phyloP scores from a whole-genome alignment of 2,113 vertebrate species.

The Callospermophilus lateralis region DNA sequence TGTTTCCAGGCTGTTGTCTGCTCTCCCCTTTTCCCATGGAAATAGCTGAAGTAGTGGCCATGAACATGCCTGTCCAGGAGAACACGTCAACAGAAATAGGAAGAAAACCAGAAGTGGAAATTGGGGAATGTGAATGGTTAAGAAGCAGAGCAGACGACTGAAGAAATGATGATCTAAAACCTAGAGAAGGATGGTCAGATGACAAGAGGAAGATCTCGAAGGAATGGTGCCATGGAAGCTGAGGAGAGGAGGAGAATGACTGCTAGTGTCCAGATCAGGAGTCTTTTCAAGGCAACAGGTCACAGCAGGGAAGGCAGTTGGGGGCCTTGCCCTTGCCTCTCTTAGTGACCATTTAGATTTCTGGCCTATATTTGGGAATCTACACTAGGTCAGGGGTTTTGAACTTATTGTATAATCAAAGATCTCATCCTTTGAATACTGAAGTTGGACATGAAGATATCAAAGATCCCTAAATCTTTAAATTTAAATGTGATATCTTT shows the following conservation, averaged over 20 bases:
- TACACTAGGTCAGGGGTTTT: no score
- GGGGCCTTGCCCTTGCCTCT: neutral
- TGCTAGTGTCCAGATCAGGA: neutral
- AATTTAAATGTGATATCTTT: neutral
- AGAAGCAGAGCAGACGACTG: neutral
- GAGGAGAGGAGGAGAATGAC: neutral
- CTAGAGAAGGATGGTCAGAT: neutral
- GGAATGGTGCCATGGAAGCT: neutral
- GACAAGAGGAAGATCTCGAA: neutral
- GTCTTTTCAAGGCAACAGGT: neutral
- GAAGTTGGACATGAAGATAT: neutral
- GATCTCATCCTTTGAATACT: neutral
- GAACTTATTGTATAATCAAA: no score
- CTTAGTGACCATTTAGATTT: neutral
- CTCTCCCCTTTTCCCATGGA: neutral
- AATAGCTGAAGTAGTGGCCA: neutral
- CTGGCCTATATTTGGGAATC: no score
- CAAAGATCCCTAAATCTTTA: neutral
- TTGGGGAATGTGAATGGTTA: neutral
- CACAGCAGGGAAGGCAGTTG: neutral
- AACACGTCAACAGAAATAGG: neutral
- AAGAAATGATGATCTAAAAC: slow-evolving; percentile 1
- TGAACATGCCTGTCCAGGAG: neutral
- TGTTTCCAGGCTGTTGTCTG: neutral
- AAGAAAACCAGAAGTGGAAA: neutral